A percentile compares a stretch with the other conserved stretches of the same genome.
Conservation (phyloP, 1,140 invertebrate species). For the Drosophila biarmipes region DNA sequence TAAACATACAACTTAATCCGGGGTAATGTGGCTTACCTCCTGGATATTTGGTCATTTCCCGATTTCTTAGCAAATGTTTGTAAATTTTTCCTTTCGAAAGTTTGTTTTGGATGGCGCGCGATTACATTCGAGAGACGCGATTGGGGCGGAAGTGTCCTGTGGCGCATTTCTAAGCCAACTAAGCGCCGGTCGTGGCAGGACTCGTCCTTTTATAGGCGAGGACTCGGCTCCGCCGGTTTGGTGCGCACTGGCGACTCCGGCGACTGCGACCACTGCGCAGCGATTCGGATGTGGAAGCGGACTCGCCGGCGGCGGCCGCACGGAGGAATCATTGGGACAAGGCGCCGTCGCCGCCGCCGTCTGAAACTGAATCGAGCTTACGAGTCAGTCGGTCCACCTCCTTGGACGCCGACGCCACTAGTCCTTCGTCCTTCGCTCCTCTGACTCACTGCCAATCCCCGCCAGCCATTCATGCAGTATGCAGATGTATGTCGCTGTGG, state of each 20-base stretch:
- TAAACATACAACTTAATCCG: not conserved
- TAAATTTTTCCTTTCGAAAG: not conserved
- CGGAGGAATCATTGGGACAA: conserved; percentile 56
- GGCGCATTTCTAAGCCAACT: conserved; percentile 68
- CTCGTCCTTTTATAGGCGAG: conserved; percentile 65
- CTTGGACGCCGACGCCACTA: conserved; percentile 60
- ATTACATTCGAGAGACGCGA: conserved; percentile 13
- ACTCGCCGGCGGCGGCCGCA: conserved; percentile 47
- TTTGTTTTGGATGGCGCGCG: conserved; percentile 19
- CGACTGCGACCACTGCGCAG: conserved; percentile 58
- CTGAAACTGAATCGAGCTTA: conserved; percentile 44
- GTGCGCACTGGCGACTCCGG: conserved; percentile 56
- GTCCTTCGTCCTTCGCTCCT: conserved; percentile 41
- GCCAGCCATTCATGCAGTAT: conserved; percentile 36
- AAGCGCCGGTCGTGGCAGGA: conserved; percentile 48
- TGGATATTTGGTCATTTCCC: not conserved
- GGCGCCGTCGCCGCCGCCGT: conserved; percentile 71
- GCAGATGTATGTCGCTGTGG: conserved; percentile 25
- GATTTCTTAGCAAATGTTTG: not conserved
- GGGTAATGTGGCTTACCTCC: not conserved
- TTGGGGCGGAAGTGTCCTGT: conserved; percentile 52
- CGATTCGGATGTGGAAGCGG: conserved; percentile 45
- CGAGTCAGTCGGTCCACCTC: conserved; percentile 11
- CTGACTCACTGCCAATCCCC: conserved; percentile 63
- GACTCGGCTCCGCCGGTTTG: conserved; percentile 20